These are phyloP conservation scores for Rhabdophis nuchalis DNA, from an alignment of 2,797 vertebrate genomes.

Conservation along the genomic window DNA sequence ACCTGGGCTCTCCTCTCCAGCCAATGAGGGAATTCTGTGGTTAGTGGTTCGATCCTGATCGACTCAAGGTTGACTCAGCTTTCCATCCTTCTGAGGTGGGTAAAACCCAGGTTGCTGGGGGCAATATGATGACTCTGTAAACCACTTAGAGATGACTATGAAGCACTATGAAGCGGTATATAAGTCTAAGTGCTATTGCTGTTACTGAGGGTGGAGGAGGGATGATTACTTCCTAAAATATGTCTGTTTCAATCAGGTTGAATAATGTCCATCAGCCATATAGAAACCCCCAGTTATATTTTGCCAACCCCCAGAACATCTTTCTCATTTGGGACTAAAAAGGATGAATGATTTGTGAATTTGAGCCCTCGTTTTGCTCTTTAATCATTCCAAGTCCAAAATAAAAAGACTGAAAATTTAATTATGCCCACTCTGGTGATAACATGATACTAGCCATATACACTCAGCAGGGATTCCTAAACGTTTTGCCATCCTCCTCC, in stretches of 20 bases:
- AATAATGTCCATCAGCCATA: neutral
- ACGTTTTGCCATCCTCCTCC: neutral
- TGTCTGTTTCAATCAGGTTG: neutral
- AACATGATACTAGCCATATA: neutral
- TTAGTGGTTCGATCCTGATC: neutral
- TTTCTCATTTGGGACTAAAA: neutral
- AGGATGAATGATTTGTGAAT: neutral
- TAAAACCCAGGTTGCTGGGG: neutral
- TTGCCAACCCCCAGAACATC: neutral
- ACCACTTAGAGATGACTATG: neutral
- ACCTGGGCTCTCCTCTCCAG: neutral
- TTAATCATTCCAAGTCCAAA: neutral
- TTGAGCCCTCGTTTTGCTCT: neutral
- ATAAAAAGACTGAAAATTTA: neutral
- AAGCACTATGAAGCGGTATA: neutral
- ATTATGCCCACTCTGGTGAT: neutral
- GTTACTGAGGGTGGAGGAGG: neutral
- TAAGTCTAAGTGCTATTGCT: neutral
- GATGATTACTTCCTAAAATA: neutral
- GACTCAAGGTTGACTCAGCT: neutral
- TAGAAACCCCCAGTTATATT: neutral
- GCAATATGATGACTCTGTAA: neutral
- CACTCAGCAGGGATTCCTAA: neutral
- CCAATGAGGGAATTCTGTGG: no score
- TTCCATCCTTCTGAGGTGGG: neutral